Conservation (phyloP, 2,113 vertebrate species). For the Eublepharis macularius region DNA sequence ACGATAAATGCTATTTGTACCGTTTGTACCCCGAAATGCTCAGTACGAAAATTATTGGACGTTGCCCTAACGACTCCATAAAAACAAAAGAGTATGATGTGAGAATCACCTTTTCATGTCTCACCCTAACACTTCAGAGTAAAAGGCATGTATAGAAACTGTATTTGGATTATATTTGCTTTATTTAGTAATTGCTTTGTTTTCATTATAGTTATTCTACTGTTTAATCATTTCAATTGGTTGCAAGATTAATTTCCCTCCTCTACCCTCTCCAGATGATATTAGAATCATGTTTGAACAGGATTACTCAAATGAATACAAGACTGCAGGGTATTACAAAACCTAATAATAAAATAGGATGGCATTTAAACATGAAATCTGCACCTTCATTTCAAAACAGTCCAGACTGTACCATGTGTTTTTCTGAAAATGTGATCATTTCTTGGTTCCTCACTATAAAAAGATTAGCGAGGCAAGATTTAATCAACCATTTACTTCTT, state of each 20-base stretch:
- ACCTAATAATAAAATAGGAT: neutral
- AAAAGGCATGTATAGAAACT: neutral
- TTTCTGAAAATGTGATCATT: neutral
- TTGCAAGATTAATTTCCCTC: too few relatives aligned
- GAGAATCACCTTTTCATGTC: neutral
- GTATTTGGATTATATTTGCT: neutral
- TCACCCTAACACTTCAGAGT: neutral
- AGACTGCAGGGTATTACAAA: too few relatives aligned
- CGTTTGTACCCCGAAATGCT: too few relatives aligned
- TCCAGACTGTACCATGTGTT: neutral
- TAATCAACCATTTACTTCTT: constrained; percentile 22
- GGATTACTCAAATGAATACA: too few relatives aligned
- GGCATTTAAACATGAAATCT: neutral
- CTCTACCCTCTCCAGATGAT: too few relatives aligned
- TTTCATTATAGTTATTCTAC: too few relatives aligned
- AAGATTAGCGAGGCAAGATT: neutral
- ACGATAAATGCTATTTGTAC: too few relatives aligned
- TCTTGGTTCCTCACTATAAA: constrained; percentile 25
- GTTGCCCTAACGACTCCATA: too few relatives aligned
- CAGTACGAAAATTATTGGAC: too few relatives aligned
- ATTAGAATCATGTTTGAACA: too few relatives aligned
- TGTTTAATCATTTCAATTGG: too few relatives aligned
- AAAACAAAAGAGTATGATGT: neutral
- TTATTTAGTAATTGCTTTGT: too few relatives aligned
- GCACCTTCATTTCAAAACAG: neutral